Percentiles rank a stretch among this genome's conserved stretches.
phyloP scores from a whole-genome alignment of 2,888 invertebrate species.

The Liodrosophila aerea region DNA sequence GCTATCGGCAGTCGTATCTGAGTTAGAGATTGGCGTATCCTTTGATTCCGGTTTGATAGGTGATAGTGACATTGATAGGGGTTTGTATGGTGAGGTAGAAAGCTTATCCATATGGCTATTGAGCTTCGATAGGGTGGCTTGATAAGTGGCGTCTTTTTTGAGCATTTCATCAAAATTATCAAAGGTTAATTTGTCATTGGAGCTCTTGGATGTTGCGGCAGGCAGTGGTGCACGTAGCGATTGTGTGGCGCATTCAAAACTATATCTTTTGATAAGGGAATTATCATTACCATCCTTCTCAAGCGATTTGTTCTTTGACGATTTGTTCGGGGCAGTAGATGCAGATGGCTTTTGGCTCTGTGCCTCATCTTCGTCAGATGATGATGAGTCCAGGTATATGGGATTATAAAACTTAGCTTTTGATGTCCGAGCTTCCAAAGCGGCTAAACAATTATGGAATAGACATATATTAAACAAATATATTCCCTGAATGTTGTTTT shows the following conservation, averaged over 20 bases:
- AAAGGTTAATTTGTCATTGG: conserved; percentile 59
- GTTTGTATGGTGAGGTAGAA: conserved; percentile 32
- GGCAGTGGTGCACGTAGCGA: conserved; percentile 64
- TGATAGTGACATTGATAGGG: conserved; percentile 45
- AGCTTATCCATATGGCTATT: conserved; percentile 74
- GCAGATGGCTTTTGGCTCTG: conserved; percentile 11
- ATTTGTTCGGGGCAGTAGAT: background rate
- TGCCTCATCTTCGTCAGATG: conserved; percentile 66
- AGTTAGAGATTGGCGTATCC: conserved; percentile 7
- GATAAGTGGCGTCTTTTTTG: conserved; percentile 66
- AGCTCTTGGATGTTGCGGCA: background rate
- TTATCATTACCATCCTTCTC: conserved; percentile 35
- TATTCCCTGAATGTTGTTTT: too few relatives aligned
- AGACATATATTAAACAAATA: background rate
- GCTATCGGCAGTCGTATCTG: conserved; percentile 35
- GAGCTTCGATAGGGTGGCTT: conserved; percentile 69
- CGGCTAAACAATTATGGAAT: conserved; percentile 27
- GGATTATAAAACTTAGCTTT: conserved; percentile 65
- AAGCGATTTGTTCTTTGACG: conserved; percentile 10
- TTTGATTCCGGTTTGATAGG: conserved; percentile 14
- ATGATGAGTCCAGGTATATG: conserved; percentile 78
- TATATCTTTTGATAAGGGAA: conserved; percentile 60
- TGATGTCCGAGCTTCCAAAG: conserved; percentile 24
- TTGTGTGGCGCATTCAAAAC: conserved; percentile 56
- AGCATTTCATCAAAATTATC: conserved; percentile 71